Evolutionary conservation across 2,888 invertebrate genomes (phyloP), one percentile per base, ranked within the genome.

Genomic region (Lissonota sp.): DNA sequence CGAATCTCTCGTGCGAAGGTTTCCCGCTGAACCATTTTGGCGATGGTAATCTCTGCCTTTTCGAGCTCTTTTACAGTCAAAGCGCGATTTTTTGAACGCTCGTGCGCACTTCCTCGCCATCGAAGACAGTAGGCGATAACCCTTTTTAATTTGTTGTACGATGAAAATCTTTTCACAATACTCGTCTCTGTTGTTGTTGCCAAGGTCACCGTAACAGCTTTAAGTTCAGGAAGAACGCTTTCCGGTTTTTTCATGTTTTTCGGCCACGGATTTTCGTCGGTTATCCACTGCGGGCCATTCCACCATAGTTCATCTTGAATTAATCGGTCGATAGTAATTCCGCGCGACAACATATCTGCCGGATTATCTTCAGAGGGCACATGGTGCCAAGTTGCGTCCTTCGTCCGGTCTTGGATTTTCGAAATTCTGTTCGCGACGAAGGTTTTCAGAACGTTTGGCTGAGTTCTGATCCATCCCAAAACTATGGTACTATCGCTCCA

Each of bases 401-500:
- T 55, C 0, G 79, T 79, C 0, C 73, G 5, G 0, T 63, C 74
- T 66, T 79, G 72, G 3, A 84, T 75, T 67, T 79, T 77, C 3
- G 79, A n/a, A 6, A 82, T 58, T 14, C 82, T 42, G 49, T 82
- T 83, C 0, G 82, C 83, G 8, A 84, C 78, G 46, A 74, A 82
- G 0, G 82, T 82, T 39, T 84, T 84, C 6, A 80, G 57, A 7
- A 39, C 3, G 7, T 58, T 72, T 8, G 75, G 74, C 10, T 73
- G 62, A 7, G 58, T 66, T 8, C 51, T 44, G 0, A 84, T 66
- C 84, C 82, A 84, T 6, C 74, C 73, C 7, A 82, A 66, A 7
- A 76, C 76, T 1, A 82, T 80, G 1, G 80, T 80, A 26, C 80
- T 82, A 26, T 84, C 82, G 8, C 84, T 84, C 79, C 77, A 83